Percentiles rank a stretch among this genome's conserved stretches.
These are phyloP conservation scores for Lophotis ruficrista DNA, from an alignment of 2,113 vertebrate genomes.

Conservation along the genomic window DNA sequence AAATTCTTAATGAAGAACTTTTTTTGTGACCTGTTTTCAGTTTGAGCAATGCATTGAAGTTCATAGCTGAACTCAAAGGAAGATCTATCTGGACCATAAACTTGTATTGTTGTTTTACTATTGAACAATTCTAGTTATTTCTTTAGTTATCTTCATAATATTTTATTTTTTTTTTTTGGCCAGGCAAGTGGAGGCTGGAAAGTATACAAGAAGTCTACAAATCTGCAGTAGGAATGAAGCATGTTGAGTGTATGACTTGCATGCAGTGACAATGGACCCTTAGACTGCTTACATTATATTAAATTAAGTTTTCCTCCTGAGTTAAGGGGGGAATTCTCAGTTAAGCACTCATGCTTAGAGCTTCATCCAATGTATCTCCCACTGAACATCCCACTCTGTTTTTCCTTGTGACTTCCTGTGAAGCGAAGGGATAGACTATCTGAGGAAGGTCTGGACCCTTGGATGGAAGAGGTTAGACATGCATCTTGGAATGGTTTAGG, in stretches of 20 bases:
- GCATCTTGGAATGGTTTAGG: not conserved
- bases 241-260: not conserved
- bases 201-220: not conserved
- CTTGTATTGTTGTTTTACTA: not conserved
- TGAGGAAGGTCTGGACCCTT: not conserved
- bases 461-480: not conserved
- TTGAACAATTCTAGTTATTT: not conserved
- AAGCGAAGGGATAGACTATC: not conserved
- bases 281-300: not conserved
- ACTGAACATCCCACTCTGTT: not conserved
- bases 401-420: not conserved
- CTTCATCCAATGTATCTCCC: not conserved
- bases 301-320: not conserved
- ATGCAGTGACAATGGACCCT: not conserved
- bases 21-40: conserved; percentile 19
- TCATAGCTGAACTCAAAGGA: not conserved
- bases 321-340: not conserved
- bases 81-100: not conserved
- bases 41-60: not conserved
- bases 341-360: not conserved
- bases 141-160: not conserved
- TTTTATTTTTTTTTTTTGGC: not conserved
- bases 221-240: not conserved
- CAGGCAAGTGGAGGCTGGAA: not conserved
- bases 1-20: not conserved